Percentiles rank a stretch among this genome's conserved stretches.
Evolutionary conservation across 2,888 invertebrate species (phyloP).

Genomic region (Eupelmus urozonus): DNA sequence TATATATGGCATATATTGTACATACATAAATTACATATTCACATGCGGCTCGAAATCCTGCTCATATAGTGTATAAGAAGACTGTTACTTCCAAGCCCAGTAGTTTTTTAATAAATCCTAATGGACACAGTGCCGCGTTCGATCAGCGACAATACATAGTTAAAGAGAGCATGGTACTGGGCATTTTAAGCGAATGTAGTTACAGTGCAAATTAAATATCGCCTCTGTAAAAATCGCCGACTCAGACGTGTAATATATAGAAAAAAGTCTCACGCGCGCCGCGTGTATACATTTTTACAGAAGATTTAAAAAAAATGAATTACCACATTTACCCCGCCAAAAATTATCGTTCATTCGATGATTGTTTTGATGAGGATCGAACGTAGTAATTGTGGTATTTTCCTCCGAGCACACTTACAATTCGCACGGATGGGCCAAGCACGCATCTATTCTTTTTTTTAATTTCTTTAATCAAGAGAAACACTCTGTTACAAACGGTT

Average conservation of each 20-base stretch:
- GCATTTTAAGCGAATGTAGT: background rate
- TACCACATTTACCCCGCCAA: no score
- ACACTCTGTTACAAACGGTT: background rate
- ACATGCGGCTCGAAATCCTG: constrained; percentile 2
- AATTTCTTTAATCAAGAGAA: background rate
- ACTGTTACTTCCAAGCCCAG: background rate
- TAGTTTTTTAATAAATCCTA: background rate
- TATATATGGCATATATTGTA: constrained; percentile 33
- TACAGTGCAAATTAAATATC: background rate
- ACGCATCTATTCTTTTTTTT: no score
- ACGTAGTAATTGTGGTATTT: no score
- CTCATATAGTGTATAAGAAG: constrained; percentile 1
- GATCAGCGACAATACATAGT: background rate
- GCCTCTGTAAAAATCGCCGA: background rate
- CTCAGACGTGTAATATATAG: background rate
- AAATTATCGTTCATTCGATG: no score
- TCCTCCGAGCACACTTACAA: no score
- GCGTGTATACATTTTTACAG: no score
- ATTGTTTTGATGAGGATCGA: no score
- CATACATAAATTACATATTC: constrained; percentile 40
- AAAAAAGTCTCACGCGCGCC: background rate
- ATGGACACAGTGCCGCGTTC: background rate
- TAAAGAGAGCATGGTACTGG: constrained; percentile 4
- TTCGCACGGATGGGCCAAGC: no score
- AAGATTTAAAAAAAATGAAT: background rate